These are phyloP conservation scores for Ptychoptera albimana DNA, from an alignment of 2,888 invertebrate species.

Conservation along the genomic window DNA sequence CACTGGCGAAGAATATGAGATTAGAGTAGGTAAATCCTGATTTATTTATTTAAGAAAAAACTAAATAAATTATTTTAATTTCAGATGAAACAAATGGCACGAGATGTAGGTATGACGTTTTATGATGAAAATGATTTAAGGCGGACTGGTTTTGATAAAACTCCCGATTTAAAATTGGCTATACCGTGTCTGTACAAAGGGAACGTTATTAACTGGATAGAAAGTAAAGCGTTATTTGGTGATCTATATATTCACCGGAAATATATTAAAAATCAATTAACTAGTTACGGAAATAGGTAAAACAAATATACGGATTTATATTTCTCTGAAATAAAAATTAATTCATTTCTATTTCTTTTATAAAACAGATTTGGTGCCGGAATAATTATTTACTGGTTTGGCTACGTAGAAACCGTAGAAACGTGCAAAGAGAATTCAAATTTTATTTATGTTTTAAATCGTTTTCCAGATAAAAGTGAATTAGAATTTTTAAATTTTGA, in stretches of 20 bases:
- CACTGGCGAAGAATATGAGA: constrained; percentile 73
- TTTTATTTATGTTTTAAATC: constrained; percentile 37
- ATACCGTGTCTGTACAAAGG: constrained; percentile 76
- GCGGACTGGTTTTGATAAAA: constrained; percentile 79
- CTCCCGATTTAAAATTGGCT: constrained; percentile 83
- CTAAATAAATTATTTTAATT: neutral
- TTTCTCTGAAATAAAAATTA: neutral
- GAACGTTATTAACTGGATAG: constrained; percentile 84
- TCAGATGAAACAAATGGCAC: constrained; percentile 23
- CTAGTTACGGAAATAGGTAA: constrained; percentile 70
- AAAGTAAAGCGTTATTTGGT: constrained; percentile 92
- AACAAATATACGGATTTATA: too few species aligned
- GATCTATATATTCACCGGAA: constrained; percentile 64
- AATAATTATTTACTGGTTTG: constrained; percentile 92
- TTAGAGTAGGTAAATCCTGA: constrained; percentile 33
- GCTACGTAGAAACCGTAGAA: constrained; percentile 49
- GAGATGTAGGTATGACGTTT: constrained; percentile 41
- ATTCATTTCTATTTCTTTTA: too few species aligned
- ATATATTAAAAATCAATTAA: constrained; percentile 70
- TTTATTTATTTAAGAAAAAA: neutral
- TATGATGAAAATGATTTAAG: constrained; percentile 66
- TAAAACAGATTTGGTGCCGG: constrained; percentile 68
- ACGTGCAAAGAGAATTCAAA: constrained; percentile 41
- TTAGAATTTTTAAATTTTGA: constrained; percentile 23
- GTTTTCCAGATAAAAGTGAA: constrained; percentile 35